Conservation (phyloP, 2,888 invertebrate genomes). For the Nomada goodeniana region DNA sequence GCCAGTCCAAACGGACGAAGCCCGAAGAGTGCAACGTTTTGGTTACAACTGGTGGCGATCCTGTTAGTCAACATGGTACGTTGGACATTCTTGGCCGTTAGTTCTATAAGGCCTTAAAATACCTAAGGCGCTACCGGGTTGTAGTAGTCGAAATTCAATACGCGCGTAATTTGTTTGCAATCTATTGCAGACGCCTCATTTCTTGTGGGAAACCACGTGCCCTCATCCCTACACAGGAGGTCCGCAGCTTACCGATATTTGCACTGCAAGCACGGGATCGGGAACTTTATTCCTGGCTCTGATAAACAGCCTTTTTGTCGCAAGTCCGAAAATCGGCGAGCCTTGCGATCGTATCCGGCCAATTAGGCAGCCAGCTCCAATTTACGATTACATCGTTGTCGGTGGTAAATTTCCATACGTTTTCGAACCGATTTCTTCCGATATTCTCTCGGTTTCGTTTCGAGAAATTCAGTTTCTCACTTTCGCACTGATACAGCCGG, state of each 20-base stretch:
- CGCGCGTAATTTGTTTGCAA: no score
- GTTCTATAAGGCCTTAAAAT: no score
- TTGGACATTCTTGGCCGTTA: no score
- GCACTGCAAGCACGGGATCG: constrained; percentile 46
- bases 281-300: constrained; percentile 67
- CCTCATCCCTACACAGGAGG: constrained; percentile 68
- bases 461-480: no score
- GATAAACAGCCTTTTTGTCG: constrained; percentile 67
- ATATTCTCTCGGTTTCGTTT: background rate
- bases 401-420: constrained; percentile 83
- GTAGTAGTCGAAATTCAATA: no score
- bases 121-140: no score
- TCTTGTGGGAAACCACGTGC: constrained; percentile 4
- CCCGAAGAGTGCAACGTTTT: no score
- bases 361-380: constrained; percentile 80
- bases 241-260: constrained; percentile 68
- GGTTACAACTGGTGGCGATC: no score
- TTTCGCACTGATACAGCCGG: constrained; percentile 81
- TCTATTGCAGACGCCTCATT: no score
- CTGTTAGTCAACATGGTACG: constrained; percentile 16
- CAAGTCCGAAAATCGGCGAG: constrained; percentile 66
- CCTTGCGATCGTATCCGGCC: constrained; percentile 86
- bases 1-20: background rate
- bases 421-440: background rate
- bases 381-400: constrained; percentile 88